phyloP scores from a whole-genome alignment of 2,888 invertebrate genomes.

The Netelia inedita region DNA sequence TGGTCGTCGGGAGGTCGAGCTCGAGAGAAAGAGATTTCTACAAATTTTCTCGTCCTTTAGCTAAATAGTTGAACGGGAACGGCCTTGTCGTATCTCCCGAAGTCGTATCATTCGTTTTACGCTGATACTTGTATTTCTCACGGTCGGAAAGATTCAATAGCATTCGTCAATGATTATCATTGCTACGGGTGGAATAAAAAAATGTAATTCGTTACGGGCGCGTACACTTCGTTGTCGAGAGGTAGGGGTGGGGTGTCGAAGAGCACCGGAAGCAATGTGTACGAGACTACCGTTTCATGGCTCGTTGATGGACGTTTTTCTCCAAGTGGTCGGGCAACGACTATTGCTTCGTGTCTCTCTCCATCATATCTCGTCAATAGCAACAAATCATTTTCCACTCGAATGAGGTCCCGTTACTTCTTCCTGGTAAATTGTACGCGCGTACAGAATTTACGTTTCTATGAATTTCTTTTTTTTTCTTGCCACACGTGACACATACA shows the following conservation, averaged over 20 bases:
- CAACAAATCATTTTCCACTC: conserved; percentile 66
- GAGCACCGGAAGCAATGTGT: conserved; percentile 40
- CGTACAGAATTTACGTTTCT: conserved; percentile 46
- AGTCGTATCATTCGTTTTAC: conserved; percentile 24
- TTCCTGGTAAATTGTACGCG: neutral
- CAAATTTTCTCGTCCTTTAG: conserved; percentile 51
- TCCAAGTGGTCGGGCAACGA: conserved; percentile 13
- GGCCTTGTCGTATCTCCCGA: neutral
- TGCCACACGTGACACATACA: conserved; percentile 41
- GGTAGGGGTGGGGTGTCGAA: neutral
- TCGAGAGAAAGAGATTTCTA: conserved; percentile 30
- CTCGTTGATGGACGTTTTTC: conserved; percentile 38
- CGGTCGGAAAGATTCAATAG: conserved; percentile 40
- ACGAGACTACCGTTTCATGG: conserved; percentile 43
- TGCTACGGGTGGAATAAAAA: conserved; percentile 10
- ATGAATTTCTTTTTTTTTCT: conserved; percentile 34
- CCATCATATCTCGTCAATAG: conserved; percentile 34
- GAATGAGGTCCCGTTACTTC: conserved; percentile 33
- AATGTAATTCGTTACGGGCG: conserved; percentile 27
- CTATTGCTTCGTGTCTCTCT: conserved; percentile 4
- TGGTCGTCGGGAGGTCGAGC: conserved; percentile 16
- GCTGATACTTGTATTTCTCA: conserved; percentile 40
- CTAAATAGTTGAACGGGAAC: conserved; percentile 24
- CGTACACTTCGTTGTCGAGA: too few relatives aligned
- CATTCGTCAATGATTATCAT: conserved; percentile 39